Evolutionary conservation across 2,888 invertebrate genomes (phyloP), one percentile per base, ranked within the genome.

Genomic region (Acronicta psi): DNA sequence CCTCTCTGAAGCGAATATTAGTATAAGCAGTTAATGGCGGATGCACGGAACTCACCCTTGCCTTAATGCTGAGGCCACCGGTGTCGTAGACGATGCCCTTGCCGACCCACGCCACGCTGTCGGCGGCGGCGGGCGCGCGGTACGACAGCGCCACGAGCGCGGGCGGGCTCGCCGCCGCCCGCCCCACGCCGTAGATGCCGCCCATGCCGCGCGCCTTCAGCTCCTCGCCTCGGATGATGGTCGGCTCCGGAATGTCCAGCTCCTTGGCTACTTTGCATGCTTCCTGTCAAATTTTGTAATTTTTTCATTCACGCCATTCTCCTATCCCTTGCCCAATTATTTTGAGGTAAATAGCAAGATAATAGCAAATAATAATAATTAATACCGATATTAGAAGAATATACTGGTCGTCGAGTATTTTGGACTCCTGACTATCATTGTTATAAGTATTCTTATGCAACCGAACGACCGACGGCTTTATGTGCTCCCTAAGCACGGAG

Each of bases 21-120:
- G 34, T 34, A 36, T 16, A 65, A 61, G 53, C 40, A 20, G 38
- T 47, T 8, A 1, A 46, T 0, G 16, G 7, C 2, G 4, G 16
- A 36, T 29, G 46, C 42, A 55, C n/a, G 34, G 34, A 69, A 66
- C 87, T 84, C 87, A 97, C 96, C 95, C 98, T 97, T 37, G 96
- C 96, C 92, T 99, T 99, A 81, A 99, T 97, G 89, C 98, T 97
- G 62, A 98, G 96, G 23, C 98, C 98, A 81, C 98, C 98, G 69
- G 98, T 98, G 84, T 99, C 98, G 84, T 97, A 98, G 6, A 98
- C 98, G 84, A 99, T 98, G 49, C 98, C 98, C 90, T 99, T 98
- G 49, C 98, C 98, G 41, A 98, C 98, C 96, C 98, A 97, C 1
- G 98, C 98, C 59, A 98, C 96, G 1, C 95, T 96, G 69, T 95